These are phyloP conservation scores for Caenorhabditis plicata DNA, from an alignment of 2,888 invertebrate genomes.

Conservation along the genomic window DNA sequence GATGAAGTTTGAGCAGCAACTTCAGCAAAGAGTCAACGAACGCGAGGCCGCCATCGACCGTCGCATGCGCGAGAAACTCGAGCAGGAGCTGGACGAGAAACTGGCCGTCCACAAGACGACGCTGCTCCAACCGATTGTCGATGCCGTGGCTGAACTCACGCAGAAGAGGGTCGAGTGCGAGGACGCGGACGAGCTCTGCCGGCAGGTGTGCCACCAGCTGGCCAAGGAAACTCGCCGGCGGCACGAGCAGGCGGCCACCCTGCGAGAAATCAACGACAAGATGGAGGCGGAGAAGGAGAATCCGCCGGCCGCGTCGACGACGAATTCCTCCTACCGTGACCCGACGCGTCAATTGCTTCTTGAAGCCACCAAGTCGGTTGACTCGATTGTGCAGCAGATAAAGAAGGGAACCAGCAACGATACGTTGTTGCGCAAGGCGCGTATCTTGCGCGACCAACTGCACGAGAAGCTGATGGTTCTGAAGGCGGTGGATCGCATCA, in stretches of 20 bases:
- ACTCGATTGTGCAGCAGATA: conserved; percentile 20
- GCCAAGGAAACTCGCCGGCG: conserved; percentile 2
- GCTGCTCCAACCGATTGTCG: background rate
- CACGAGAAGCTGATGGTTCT: conserved; percentile 24
- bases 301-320: background rate
- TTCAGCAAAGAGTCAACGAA: background rate
- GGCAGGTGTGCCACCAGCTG: conserved; percentile 13
- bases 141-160: too few relatives aligned
- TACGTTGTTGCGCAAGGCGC: conserved; percentile 7
- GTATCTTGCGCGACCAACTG: conserved; percentile 20
- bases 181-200: too few relatives aligned
- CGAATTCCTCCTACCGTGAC: conserved; percentile 3
- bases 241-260: conserved; percentile 7
- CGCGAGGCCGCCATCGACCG: too few relatives aligned
- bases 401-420: too few relatives aligned
- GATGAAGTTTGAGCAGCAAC: background rate
- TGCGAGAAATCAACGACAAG: conserved; percentile 12
- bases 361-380: conserved; percentile 22
- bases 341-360: conserved; percentile 27
- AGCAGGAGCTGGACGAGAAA: conserved; percentile 7
- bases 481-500: conserved; percentile 23
- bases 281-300: conserved; percentile 4
- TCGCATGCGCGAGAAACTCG: too few relatives aligned
- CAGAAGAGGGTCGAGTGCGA: too few relatives aligned
- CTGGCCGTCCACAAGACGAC: conserved; percentile 7